Conservation (phyloP, 2,888 invertebrate genomes). For the Griposia aprilina region DNA sequence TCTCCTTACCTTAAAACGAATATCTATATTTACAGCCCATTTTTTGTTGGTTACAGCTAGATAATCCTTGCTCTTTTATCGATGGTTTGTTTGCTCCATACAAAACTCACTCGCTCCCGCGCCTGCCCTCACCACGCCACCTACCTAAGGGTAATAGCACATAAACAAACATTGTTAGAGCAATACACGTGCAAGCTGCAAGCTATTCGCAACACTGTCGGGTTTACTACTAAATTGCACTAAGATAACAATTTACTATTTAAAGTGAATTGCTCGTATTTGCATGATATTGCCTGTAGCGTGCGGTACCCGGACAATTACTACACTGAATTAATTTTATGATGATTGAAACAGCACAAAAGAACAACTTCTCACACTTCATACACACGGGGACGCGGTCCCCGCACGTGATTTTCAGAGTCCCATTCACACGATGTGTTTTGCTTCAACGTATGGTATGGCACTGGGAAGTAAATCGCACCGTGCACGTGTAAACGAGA, state of each 20-base stretch:
- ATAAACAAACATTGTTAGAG: constrained; percentile 65
- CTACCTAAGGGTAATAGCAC: constrained; percentile 41
- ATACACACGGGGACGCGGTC: no score
- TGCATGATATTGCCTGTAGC: constrained; percentile 31
- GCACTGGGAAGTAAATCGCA: no score
- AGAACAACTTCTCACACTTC: no score
- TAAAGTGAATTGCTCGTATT: constrained; percentile 32
- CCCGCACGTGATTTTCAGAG: no score
- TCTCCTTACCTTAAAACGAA: not conserved
- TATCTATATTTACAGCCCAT: not conserved
- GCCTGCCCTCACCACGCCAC: not conserved
- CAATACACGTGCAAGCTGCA: constrained; percentile 42
- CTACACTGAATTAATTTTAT: no score
- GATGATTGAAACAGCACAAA: no score
- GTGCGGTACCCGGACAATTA: no score
- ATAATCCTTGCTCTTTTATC: no score
- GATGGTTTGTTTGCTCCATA: not conserved
- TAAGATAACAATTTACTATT: constrained; percentile 42
- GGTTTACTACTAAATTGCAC: constrained; percentile 15
- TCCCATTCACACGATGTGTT: no score
- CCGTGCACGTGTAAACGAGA: no score
- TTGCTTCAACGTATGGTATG: no score
- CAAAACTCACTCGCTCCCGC: not conserved
- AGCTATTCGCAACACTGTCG: constrained; percentile 48
- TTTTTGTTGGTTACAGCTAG: not conserved